These are phyloP conservation scores for Eristalis arbustorum DNA, from an alignment of 2,888 invertebrate genomes.

Conservation along the genomic window DNA sequence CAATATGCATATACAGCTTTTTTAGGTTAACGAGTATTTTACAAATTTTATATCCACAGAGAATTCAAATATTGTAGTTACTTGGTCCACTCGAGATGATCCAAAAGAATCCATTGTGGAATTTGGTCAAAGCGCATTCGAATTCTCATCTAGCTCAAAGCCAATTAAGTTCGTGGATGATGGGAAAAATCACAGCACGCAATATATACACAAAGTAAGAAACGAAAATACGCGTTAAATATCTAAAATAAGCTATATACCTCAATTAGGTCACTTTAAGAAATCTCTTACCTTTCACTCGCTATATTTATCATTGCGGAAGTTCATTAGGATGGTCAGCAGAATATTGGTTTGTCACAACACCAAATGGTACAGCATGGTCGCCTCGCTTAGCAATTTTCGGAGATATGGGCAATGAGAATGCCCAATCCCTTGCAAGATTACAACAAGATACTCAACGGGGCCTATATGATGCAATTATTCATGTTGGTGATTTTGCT, in stretches of 20 bases:
- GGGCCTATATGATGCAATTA: conserved; percentile 90
- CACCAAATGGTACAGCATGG: conserved; percentile 86
- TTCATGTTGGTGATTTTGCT: conserved; percentile 97
- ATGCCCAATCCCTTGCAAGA: conserved; percentile 90
- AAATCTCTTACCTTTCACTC: conserved; percentile 83
- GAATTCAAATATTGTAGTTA: conserved; percentile 85
- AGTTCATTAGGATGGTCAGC: conserved; percentile 91
- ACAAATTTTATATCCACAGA: conserved; percentile 80
- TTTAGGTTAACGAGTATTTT: neutral
- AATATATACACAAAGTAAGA: conserved; percentile 89
- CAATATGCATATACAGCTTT: too few species aligned
- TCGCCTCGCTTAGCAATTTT: conserved; percentile 91
- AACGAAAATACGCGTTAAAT: conserved; percentile 46
- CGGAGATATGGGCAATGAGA: conserved; percentile 96
- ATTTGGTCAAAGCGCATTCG: conserved; percentile 85
- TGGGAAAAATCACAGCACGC: conserved; percentile 83
- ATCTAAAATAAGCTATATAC: neutral
- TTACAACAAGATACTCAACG: conserved; percentile 91
- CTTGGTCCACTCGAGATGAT: conserved; percentile 90
- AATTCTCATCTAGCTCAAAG: conserved; percentile 81
- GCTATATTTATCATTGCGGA: conserved; percentile 91
- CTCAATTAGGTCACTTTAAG: conserved; percentile 80
- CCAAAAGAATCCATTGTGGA: conserved; percentile 86
- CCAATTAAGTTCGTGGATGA: conserved; percentile 87
- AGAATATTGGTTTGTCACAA: conserved; percentile 88